Evolutionary conservation across 2,888 invertebrate species (phyloP), one percentile per base, ranked within the genome.

Genomic region (Blomia tropicalis): DNA sequence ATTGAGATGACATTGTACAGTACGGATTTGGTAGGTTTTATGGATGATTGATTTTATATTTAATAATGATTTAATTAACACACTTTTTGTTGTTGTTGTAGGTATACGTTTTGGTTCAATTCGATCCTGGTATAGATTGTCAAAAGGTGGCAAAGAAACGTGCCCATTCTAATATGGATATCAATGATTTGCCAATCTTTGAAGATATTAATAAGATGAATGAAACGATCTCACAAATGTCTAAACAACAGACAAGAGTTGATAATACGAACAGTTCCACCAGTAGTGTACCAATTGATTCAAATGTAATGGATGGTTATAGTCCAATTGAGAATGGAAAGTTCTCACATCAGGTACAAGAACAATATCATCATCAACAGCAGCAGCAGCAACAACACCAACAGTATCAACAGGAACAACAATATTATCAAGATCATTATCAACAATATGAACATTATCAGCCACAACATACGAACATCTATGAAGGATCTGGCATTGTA

Each of bases 1-100:
- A 91, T 92, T 76, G 93, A 96, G 78, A 92, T 98, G 78, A 85
- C 87, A 69, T 79, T 98, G 75, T 79, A 93, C 76, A 90, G 90
- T 68, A 92, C 95, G 70, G 98, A 98, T 81, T 91, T 92, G 84
- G 95, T 95, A 75, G 71, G 70, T 64, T 58, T 43, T 22, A 31
- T 29, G 2, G 3, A 51, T 54, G 23, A 14, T 53, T 14, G 11
- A 25, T 19, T 36, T 14, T 19, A n/a, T 22, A 27, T 47, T 22
- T 31, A 23, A 54, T 19, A 4, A 5, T 54, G 11, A 7, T 54
- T 27, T 54, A n/a, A 5, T 54, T 54, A 5, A 7, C 25, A 11
- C 14, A 4, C n/a, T 23, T 19, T n/a, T n/a, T n/a, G n/a, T n/a
- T n/a, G n/a, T n/a, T n/a, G n/a, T n/a, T n/a, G 17, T 5, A 54